Evolutionary conservation across 2,797 vertebrate genomes (phyloP).

Genomic region (Menidia menidia): DNA sequence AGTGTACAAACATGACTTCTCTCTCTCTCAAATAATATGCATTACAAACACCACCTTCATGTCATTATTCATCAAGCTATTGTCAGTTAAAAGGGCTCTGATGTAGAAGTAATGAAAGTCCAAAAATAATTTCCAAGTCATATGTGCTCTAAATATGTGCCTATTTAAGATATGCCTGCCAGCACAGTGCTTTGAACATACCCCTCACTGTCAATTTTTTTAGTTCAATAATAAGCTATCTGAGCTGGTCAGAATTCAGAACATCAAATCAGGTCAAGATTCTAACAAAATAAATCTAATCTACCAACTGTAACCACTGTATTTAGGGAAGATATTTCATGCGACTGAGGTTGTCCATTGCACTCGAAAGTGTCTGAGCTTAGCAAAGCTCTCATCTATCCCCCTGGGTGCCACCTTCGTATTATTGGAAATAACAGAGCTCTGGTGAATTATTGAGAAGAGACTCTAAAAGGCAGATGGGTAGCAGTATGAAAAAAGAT

Average conservation of each 20-base stretch:
- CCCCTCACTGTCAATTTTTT: background rate
- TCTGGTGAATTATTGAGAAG: conserved; percentile 66
- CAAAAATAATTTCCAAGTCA: no score
- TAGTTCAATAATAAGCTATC: conserved; percentile 26
- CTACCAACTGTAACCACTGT: no score
- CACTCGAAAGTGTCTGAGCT: conserved; percentile 23
- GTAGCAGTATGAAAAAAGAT: conserved; percentile 11
- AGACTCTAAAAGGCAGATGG: conserved; percentile 19
- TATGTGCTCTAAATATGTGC: background rate
- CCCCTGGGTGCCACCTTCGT: conserved; percentile 39
- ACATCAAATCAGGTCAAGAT: background rate
- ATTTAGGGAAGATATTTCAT: no score
- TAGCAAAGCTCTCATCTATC: conserved; percentile 25
- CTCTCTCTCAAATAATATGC: no score
- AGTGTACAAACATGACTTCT: no score
- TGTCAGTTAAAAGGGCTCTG: no score
- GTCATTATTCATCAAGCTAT: no score
- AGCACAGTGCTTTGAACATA: conserved; percentile 10
- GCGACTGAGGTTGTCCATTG: background rate
- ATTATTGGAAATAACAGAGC: conserved; percentile 67
- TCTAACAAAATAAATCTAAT: background rate
- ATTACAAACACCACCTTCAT: no score
- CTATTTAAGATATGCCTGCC: background rate
- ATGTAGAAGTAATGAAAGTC: no score
- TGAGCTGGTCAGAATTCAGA: conserved; percentile 29